Percentiles rank a stretch among this genome's conserved stretches.
Evolutionary conservation across 1,140 invertebrate species (phyloP).

Genomic region (Reticulitermes speratus): DNA sequence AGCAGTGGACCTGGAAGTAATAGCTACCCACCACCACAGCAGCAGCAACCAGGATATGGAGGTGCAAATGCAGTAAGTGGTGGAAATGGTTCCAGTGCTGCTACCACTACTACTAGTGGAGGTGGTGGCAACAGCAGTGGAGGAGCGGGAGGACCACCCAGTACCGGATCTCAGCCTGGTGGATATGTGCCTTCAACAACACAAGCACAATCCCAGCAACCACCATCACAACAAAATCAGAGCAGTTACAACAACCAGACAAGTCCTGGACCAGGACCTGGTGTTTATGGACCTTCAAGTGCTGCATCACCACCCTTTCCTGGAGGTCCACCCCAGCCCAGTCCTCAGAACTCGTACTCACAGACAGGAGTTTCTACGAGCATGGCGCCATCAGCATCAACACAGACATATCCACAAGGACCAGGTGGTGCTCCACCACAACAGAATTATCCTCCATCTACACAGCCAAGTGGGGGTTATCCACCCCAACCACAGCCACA

Average conservation of each 20-base stretch:
- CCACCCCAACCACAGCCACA: slow-evolving; percentile 39
- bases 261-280: slow-evolving; percentile 44
- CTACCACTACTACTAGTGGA: background rate
- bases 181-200: slow-evolving; percentile 48
- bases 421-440: slow-evolving; percentile 46
- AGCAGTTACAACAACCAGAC: slow-evolving; percentile 48
- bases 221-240: slow-evolving; percentile 41
- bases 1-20: background rate
- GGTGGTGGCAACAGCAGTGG: too few species aligned
- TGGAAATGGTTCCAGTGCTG: background rate
- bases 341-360: slow-evolving; percentile 45
- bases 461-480: slow-evolving; percentile 38
- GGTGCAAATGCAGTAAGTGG: background rate
- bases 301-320: slow-evolving; percentile 49
- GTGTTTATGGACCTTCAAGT: slow-evolving; percentile 41
- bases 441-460: slow-evolving; percentile 41
- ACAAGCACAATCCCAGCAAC: slow-evolving; percentile 45
- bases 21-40: slow-evolving; percentile 5
- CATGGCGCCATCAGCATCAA: slow-evolving; percentile 39
- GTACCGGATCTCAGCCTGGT: slow-evolving; percentile 41
- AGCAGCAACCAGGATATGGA: slow-evolving; percentile 3
- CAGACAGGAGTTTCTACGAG: slow-evolving; percentile 43
- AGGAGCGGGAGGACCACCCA: background rate
- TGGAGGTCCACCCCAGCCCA: slow-evolving; percentile 43
- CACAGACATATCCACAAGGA: slow-evolving; percentile 50